Evolutionary conservation across 2,888 invertebrate genomes (phyloP).

Genomic region (Athalia rosae): DNA sequence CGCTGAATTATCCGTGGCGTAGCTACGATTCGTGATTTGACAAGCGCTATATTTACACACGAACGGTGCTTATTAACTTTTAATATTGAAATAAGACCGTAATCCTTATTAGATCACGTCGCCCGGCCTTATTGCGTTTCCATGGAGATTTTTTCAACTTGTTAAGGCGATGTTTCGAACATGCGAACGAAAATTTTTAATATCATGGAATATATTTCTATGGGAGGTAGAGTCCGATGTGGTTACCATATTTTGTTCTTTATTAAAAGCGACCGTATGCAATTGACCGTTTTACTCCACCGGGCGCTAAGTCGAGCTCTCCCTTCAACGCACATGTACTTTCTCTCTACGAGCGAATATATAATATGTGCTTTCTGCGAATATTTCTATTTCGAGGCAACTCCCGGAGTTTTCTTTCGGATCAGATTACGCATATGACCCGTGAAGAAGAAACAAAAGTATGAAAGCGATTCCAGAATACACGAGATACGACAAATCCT

Average conservation of each 20-base stretch:
- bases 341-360: constrained; percentile 3
- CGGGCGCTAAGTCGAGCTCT: constrained; percentile 28
- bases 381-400: too few species aligned
- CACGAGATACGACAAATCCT: too few species aligned
- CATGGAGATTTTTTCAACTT: constrained; percentile 39
- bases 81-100: constrained; percentile 31
- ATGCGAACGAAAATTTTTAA: constrained; percentile 52
- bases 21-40: not conserved
- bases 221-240: constrained; percentile 49
- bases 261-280: constrained; percentile 55
- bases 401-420: too few species aligned
- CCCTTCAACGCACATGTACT: constrained; percentile 19
- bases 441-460: too few species aligned
- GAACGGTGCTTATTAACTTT: constrained; percentile 11
- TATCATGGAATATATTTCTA: constrained; percentile 46
- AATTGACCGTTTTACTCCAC: constrained; percentile 52
- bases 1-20: not conserved
- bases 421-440: too few species aligned
- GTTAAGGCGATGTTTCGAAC: constrained; percentile 48
- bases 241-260: constrained; percentile 53
- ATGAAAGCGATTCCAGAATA: too few species aligned
- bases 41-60: not conserved
- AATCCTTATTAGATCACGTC: constrained; percentile 33
- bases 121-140: constrained; percentile 37
- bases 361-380: too few species aligned